Conservation (phyloP, 2,797 vertebrate species). For the Semaprochilodus insignis region DNA sequence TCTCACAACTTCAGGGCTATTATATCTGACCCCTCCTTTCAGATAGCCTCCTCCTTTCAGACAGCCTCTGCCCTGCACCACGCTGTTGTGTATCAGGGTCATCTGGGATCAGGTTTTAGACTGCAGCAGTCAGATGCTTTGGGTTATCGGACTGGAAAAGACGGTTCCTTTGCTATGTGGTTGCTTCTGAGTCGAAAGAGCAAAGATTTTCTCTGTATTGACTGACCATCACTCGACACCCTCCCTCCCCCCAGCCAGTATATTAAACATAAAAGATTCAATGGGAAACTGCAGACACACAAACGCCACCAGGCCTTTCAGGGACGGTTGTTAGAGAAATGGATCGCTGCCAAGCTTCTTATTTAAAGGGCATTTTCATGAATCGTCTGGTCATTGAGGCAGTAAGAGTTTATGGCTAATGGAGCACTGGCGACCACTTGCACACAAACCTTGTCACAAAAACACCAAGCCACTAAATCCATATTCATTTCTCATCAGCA, state of each 20-base stretch:
- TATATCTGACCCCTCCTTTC: slow-evolving; percentile 25
- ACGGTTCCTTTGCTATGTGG: background rate
- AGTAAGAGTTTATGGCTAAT: slow-evolving; percentile 18
- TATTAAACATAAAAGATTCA: slow-evolving; percentile 33
- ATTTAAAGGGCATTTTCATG: slow-evolving; percentile 46
- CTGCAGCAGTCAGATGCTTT: slow-evolving; percentile 40
- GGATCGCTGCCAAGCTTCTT: slow-evolving; percentile 32
- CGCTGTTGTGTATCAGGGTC: slow-evolving; percentile 48
- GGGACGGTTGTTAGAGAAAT: slow-evolving; percentile 33
- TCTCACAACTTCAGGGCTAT: slow-evolving; percentile 9
- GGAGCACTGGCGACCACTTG: slow-evolving; percentile 36
- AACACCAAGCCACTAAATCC: slow-evolving; percentile 31
- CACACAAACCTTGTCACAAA: slow-evolving; percentile 36
- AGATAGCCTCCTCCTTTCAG: slow-evolving; percentile 1
- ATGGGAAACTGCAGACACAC: slow-evolving; percentile 13
- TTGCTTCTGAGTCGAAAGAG: background rate
- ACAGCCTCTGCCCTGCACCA: slow-evolving; percentile 40
- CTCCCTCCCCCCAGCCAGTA: background rate
- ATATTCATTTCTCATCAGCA: slow-evolving; percentile 9
- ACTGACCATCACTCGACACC: background rate
- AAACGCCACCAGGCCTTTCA: slow-evolving; percentile 16
- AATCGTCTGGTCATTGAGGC: slow-evolving; percentile 22
- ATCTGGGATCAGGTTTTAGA: slow-evolving; percentile 44
- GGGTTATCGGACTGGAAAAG: slow-evolving; percentile 12
- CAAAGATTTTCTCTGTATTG: slow-evolving; percentile 16